A percentile compares a stretch with the other conserved stretches of the same genome.
Conservation (phyloP, 2,797 vertebrate genomes). For the Ciconia nigra region DNA sequence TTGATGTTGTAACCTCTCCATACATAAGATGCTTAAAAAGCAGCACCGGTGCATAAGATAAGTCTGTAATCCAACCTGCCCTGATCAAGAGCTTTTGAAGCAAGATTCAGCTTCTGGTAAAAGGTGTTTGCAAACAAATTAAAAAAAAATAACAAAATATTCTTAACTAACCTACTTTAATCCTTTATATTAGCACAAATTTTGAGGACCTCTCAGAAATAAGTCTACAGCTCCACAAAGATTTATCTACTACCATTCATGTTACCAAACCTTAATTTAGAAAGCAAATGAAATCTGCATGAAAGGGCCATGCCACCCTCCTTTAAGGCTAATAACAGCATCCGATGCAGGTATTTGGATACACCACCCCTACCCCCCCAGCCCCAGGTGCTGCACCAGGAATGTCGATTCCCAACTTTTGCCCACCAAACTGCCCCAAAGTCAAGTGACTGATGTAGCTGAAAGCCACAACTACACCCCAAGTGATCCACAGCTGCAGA, state of each 20-base stretch:
- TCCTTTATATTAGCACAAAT: background rate
- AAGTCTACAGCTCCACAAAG: background rate
- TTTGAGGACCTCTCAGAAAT: background rate
- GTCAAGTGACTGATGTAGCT: background rate
- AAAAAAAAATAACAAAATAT: background rate
- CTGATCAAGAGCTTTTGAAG: background rate
- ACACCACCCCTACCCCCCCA: too few relatives aligned
- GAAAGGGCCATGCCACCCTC: background rate
- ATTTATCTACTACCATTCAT: background rate
- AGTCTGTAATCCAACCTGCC: background rate
- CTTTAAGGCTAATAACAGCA: background rate
- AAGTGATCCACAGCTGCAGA: background rate
- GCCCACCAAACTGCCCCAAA: background rate
- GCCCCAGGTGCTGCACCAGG: background rate
- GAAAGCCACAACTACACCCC: background rate
- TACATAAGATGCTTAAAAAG: background rate
- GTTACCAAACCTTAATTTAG: background rate
- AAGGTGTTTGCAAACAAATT: background rate
- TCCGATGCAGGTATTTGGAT: background rate
- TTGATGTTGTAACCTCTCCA: slow-evolving; percentile 3
- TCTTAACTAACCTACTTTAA: background rate
- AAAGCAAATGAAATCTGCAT: background rate
- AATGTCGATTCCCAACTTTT: background rate
- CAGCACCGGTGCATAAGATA: background rate
- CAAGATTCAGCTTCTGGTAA: background rate